Conservation (phyloP, 2,797 vertebrate species). For the Vultur gryphus region DNA sequence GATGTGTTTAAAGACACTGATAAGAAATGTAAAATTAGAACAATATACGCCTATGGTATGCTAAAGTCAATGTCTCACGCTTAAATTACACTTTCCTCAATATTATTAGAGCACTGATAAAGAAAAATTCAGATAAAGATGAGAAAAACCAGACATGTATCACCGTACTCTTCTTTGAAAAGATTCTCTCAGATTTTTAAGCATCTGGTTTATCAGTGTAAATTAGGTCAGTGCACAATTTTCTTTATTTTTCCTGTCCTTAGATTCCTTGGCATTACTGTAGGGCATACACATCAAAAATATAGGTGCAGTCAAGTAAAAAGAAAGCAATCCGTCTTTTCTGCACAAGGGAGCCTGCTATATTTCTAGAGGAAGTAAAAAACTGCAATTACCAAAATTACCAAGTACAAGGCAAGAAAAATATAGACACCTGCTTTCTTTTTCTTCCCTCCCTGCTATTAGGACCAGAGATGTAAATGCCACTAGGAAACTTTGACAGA, state of each 20-base stretch:
- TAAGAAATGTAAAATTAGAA: background rate
- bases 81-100: background rate
- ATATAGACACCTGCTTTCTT: background rate
- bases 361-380: background rate
- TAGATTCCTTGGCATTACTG: background rate
- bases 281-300: conserved; percentile 30
- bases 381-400: background rate
- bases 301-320: conserved; percentile 38
- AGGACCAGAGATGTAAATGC: background rate
- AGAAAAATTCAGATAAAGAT: background rate
- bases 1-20: background rate
- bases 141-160: background rate
- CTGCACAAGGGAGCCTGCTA: background rate
- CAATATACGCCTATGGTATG: background rate
- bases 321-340: conserved; percentile 20
- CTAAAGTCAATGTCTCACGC: background rate
- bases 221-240: conserved; percentile 10
- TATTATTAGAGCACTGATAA: accelerated
- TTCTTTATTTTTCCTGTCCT: conserved; percentile 7
- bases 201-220: background rate
- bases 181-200: background rate
- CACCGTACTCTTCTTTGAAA: background rate
- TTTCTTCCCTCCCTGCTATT: background rate
- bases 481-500: background rate
- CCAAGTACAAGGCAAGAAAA: background rate